A percentile compares a stretch with the other conserved stretches of the same genome.
Conservation (phyloP, 2,113 vertebrate species). For the Crotalus tigris region DNA sequence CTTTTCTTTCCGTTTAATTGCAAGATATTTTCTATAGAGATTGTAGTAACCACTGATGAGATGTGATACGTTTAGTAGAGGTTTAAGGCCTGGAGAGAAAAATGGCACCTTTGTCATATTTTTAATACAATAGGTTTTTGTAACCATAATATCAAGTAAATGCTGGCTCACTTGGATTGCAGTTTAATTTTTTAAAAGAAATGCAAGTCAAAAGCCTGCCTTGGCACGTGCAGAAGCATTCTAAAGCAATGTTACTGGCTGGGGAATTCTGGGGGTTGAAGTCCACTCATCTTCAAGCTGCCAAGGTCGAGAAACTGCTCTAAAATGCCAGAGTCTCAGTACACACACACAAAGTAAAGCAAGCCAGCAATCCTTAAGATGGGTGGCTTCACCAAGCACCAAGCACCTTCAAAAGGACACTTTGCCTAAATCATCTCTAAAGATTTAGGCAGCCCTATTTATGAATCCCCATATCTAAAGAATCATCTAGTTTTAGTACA, state of each 20-base stretch:
- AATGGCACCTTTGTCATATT: slow-evolving; percentile 47
- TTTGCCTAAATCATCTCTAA: not conserved
- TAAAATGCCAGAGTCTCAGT: not conserved
- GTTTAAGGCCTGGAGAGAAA: slow-evolving; percentile 22
- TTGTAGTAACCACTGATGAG: not conserved
- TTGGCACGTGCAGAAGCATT: not conserved
- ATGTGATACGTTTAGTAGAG: slow-evolving; percentile 35
- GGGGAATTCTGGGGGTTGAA: too few relatives aligned
- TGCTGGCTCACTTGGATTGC: slow-evolving; percentile 25
- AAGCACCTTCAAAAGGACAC: not conserved
- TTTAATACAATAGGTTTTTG: slow-evolving; percentile 48
- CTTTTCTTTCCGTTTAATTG: slow-evolving; percentile 43
- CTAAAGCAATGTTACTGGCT: not conserved
- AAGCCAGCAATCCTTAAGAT: not conserved
- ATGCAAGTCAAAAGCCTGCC: not conserved
- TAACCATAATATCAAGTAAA: slow-evolving; percentile 23
- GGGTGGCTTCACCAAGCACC: not conserved
- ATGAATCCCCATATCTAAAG: not conserved
- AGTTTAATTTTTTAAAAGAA: slow-evolving; percentile 13
- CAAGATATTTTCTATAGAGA: slow-evolving; percentile 34
- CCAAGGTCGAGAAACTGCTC: not conserved
- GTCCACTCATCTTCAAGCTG: too few relatives aligned
- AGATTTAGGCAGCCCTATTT: not conserved
- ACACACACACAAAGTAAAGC: not conserved
- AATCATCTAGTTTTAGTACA: not conserved